Evolutionary conservation across 2,113 vertebrate species (phyloP), one percentile per base, ranked within the genome.

Genomic region (Xenopus borealis): DNA sequence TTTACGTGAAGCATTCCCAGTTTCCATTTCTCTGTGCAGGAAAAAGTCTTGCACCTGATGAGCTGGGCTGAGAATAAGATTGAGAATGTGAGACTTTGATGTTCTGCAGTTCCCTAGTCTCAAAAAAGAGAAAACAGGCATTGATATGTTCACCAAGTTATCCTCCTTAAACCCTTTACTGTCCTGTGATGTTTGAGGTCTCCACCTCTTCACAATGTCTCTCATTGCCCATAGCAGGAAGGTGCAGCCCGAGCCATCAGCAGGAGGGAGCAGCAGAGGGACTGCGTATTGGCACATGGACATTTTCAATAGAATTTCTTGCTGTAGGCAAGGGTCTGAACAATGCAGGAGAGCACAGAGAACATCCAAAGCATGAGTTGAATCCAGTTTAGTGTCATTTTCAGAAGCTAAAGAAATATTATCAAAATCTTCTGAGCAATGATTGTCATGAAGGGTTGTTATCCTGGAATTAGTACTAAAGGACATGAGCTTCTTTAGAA

Each of bases 71-170:
- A 94, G 79, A 6, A 92, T 14, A 6, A 79, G 44, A 59, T 94
- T 94, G 12, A 95, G 83, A 52, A 90, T 79, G 63, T 82, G 74
- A 46, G 92, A 94, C 79, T 94, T 95, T 47, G 92, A 94, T 65
- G 91, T 47, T 19, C 77, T 75, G 65, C 88, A 89, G 4, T 75
- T 70, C 17, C 92, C 90, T 40, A 94, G 69, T 40, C 88, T 90
- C 50, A 93, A 83, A 75, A 89, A 93, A 12, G 93, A 93, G 69
- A 94, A 68, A 72, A 91, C 40, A 10, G 92, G 90, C 90, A 94
- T 86, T 40, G 78, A 53, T 4, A 81, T 82, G 33, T 76, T 83
- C 16, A 85, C 84, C 58, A 94, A 80, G 78, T 82, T 71, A 12
- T 76, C 70, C 46, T 75, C 82, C 6, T 81, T 66, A 33, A 82